A percentile compares a stretch with the other conserved stretches of the same genome.
phyloP scores from a whole-genome alignment of 2,113 vertebrate genomes.

The Callipepla californica region DNA sequence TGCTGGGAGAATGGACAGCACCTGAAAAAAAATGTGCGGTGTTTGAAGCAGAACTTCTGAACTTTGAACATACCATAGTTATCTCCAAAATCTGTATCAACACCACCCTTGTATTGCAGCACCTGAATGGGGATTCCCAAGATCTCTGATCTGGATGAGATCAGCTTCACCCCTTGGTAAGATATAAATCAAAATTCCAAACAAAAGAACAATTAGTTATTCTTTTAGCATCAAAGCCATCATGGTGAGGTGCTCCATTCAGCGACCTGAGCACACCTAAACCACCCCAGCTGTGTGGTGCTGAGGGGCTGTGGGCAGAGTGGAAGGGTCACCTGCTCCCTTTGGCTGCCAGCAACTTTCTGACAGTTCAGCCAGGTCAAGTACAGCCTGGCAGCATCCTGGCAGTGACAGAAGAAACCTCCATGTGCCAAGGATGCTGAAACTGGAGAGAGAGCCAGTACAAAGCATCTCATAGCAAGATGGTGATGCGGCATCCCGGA shows the following conservation, averaged over 20 bases:
- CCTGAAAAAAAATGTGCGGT: neutral
- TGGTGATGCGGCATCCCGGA: neutral
- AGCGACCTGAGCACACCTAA: neutral
- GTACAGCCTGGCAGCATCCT: neutral
- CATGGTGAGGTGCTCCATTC: neutral
- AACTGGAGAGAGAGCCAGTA: neutral
- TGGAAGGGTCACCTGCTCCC: neutral
- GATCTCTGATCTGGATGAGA: neutral
- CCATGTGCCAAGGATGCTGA: neutral
- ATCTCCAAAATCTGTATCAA: neutral
- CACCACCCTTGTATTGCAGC: neutral
- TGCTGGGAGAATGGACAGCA: neutral
- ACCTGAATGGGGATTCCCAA: neutral
- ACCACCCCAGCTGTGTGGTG: neutral
- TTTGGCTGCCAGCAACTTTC: neutral
- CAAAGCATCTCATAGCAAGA: neutral
- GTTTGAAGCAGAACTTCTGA: neutral
- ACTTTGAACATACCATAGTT: accelerated
- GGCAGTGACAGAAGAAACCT: neutral
- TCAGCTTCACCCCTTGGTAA: neutral
- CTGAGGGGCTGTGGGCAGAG: neutral
- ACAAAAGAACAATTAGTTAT: neutral
- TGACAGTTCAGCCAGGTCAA: neutral
- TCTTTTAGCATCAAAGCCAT: neutral
- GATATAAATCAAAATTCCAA: neutral